Evolutionary conservation across 2,888 invertebrate genomes (phyloP).

Genomic region (Acleris sparsana): DNA sequence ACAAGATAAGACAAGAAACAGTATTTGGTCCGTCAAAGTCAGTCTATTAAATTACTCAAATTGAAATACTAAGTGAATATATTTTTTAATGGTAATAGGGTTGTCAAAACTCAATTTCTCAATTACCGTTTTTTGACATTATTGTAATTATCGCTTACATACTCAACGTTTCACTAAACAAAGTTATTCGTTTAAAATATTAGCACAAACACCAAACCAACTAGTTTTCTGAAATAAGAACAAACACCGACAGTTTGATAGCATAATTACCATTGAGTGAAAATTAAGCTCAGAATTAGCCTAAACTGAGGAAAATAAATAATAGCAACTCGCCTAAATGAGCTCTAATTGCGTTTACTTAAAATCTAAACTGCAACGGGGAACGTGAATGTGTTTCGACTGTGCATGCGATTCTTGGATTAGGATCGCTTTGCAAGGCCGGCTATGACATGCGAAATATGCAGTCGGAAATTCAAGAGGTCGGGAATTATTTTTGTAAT

Average conservation of each 20-base stretch:
- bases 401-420: conserved; percentile 18
- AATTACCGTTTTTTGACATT: too few species aligned
- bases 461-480: neutral
- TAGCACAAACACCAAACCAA: too few species aligned
- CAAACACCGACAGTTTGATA: conserved; percentile 3
- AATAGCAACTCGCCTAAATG: neutral
- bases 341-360: neutral
- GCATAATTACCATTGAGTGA: neutral
- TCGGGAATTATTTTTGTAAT: neutral
- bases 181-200: too few species aligned
- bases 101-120: too few species aligned
- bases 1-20: too few species aligned
- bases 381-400: neutral
- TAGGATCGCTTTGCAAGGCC: conserved; percentile 19
- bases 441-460: conserved; percentile 5
- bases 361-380: conserved; percentile 4
- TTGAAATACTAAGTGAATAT: too few species aligned
- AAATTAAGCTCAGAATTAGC: conserved; percentile 4
- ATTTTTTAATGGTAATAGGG: too few species aligned
- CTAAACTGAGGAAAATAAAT: neutral
- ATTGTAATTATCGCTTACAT: too few species aligned
- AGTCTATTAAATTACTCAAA: too few species aligned
- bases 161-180: too few species aligned
- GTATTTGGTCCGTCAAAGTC: too few species aligned
- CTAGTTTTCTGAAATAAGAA: neutral